Conservation (phyloP, 2,113 vertebrate species). For the Amia ocellicauda region DNA sequence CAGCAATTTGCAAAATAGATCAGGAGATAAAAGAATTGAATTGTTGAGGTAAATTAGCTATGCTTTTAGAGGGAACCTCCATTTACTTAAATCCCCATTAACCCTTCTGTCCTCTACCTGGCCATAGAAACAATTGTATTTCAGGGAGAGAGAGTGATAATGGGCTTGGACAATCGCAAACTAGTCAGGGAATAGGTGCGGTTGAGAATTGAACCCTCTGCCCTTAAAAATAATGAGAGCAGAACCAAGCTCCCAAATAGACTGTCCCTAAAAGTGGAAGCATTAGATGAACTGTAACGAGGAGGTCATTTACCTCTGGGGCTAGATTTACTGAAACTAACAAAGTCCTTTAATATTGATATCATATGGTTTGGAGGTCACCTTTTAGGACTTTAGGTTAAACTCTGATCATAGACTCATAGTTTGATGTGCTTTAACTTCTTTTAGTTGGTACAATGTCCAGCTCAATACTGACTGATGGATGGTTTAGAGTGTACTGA, state of each 20-base stretch:
- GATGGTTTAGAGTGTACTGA: too few relatives aligned
- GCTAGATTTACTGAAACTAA: not conserved
- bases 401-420: not conserved
- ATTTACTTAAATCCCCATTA: constrained; percentile 53
- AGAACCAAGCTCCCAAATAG: constrained; percentile 4
- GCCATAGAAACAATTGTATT: constrained; percentile 60
- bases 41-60: constrained; percentile 62
- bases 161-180: not conserved
- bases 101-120: constrained; percentile 46
- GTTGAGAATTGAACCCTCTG: not conserved
- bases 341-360: not conserved
- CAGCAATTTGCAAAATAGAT: not conserved
- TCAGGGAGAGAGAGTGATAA: constrained; percentile 16
- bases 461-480: too few relatives aligned
- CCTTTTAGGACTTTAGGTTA: not conserved
- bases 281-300: not conserved
- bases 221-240: constrained; percentile 11
- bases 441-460: too few relatives aligned
- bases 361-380: constrained; percentile 11
- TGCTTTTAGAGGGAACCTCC: constrained; percentile 50
- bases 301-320: constrained; percentile 3
- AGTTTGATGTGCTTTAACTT: not conserved
- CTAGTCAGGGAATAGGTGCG: not conserved
- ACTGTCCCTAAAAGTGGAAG: not conserved
- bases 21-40: constrained; percentile 10